phyloP scores from a whole-genome alignment of 2,797 vertebrate species.

The Poliocrania exsul region DNA sequence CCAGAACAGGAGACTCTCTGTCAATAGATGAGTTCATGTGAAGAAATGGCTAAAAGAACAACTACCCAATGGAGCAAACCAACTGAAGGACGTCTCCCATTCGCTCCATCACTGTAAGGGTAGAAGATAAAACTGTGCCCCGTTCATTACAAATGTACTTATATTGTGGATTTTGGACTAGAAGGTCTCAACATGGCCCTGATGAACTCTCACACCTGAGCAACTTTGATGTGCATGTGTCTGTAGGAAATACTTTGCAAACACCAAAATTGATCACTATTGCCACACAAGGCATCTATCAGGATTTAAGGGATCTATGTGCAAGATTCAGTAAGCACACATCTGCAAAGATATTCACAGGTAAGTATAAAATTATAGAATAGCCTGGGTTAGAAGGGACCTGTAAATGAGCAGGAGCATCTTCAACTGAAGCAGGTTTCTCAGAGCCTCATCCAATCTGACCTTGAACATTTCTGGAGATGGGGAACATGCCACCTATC shows the following conservation, averaged over 20 bases:
- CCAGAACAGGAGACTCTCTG: not conserved
- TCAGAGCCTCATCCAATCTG: not conserved
- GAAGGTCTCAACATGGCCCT: not conserved
- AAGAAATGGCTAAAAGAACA: not conserved
- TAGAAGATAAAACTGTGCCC: not conserved
- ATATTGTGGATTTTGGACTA: not conserved
- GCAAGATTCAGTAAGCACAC: not conserved
- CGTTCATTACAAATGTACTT: not conserved
- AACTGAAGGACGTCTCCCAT: not conserved
- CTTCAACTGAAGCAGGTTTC: not conserved
- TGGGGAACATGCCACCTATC: not conserved
- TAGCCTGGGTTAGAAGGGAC: not conserved
- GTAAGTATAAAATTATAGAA: not conserved
- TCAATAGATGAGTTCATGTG: not conserved
- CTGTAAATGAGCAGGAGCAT: not conserved
- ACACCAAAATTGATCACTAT: not conserved
- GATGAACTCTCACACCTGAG: not conserved
- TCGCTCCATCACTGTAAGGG: not conserved
- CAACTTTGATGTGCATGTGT: not conserved
- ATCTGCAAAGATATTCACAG: not conserved
- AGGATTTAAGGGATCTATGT: not conserved
- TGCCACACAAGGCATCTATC: not conserved
- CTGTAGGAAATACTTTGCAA: not conserved
- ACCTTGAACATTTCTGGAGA: not conserved
- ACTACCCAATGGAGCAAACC: not conserved